Base-by-base conservation (phyloP, 2,888 invertebrate genomes). In the Crematogaster levior region DNA sequence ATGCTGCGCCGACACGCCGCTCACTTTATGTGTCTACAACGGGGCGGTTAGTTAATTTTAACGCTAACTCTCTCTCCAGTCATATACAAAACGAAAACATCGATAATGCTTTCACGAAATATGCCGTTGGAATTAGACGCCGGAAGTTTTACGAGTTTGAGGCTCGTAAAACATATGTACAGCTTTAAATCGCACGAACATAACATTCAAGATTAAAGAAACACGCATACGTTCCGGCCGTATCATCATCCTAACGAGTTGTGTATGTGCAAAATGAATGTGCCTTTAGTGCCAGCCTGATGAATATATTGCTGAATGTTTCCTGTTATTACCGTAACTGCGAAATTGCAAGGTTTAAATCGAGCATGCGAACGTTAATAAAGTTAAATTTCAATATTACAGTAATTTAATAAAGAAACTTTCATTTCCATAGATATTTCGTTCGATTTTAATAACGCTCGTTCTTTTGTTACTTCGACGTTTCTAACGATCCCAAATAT, bases 41-140 rank as follows among this genome's bases (percentile, higher is more conserved):
- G 58, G 53, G 63, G 61, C 58, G 61, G 77, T 83, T 30, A 68
- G 86, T 89, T 88, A 89, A 89, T 88, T 89, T 85, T 89, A 89
- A 83, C 85, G 37, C 79, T 68, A 84, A 87, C 82, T 61, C 21
- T 40, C 60, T 60, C 61, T 21, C 61, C 63, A 58, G 77, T 80
- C 79, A 4, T 3, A 56, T 88, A 77, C 61, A 21, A 56, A 70
- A 72, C 77, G 66, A 83, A 86, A 88, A 83, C 88, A 82, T 85
- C 86, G 43, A 88, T 88, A 85, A 85, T 65, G 24, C 56, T 40
- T 75, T 83, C 70, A 53, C 63, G 56, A 43, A 81, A 58, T 74
- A 75, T 74, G 56, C 68, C 58, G 60, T 66, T 51, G 75, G 72
- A 85, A 84, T 86, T 86, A 75, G 83, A 86, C 68, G 83, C 77